Percentiles rank a stretch among this genome's conserved stretches.
Evolutionary conservation across 2,888 invertebrate species (phyloP).

Genomic region (Euplagia quadripunctaria): DNA sequence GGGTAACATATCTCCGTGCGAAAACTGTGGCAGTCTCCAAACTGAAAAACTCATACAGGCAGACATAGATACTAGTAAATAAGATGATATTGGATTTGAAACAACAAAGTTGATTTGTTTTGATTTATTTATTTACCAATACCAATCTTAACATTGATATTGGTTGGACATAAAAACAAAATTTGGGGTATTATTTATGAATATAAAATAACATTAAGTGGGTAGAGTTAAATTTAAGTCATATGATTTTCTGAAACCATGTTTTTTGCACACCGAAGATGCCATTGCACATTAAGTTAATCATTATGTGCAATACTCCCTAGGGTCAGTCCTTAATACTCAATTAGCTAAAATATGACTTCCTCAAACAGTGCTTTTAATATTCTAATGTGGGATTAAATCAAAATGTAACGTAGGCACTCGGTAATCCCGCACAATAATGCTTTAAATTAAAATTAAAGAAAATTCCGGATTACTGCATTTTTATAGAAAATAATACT

Average conservation of each 20-base stretch:
- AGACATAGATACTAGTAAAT: not conserved
- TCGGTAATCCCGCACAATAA: too few relatives aligned
- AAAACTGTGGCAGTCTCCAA: not conserved
- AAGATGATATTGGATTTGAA: not conserved
- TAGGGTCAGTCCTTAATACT: too few relatives aligned
- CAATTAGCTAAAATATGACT: too few relatives aligned
- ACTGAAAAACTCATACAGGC: not conserved
- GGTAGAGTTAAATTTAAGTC: not conserved
- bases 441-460: too few relatives aligned
- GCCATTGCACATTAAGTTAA: too few relatives aligned
- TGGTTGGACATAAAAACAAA: too few relatives aligned
- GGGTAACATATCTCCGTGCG: not conserved
- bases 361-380: too few relatives aligned
- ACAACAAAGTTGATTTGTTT: not conserved
- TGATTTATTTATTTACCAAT: not conserved
- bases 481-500: too few relatives aligned
- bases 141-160: not conserved
- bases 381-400: not conserved
- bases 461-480: too few relatives aligned
- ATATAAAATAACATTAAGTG: not conserved
- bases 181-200: too few relatives aligned
- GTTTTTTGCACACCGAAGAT: not conserved
- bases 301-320: too few relatives aligned
- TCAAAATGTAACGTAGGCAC: not conserved
- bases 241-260: constrained; percentile 1